Conservation (phyloP, 2,888 invertebrate genomes). For the Drosophila falleni region DNA sequence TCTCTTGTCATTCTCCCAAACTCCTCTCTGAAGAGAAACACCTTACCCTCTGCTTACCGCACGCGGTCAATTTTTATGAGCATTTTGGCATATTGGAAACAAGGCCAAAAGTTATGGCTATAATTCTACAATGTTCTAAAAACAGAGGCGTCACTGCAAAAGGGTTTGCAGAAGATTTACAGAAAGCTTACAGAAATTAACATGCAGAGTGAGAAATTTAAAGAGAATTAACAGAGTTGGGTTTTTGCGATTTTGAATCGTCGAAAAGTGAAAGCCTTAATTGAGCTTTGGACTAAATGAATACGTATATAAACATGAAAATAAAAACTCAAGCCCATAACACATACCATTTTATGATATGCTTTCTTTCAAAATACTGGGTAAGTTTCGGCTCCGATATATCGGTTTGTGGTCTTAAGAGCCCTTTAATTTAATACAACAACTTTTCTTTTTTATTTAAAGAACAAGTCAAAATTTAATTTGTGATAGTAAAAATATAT, state of each 20-base stretch:
- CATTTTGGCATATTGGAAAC: conserved; percentile 76
- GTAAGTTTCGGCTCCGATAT: too few relatives aligned
- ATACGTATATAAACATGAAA: too few relatives aligned
- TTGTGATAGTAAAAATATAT: too few relatives aligned
- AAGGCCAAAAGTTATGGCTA: conserved; percentile 75
- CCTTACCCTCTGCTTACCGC: conserved; percentile 40
- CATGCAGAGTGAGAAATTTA: not conserved
- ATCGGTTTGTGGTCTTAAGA: too few relatives aligned
- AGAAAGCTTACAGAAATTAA: too few relatives aligned
- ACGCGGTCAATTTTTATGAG: conserved; percentile 76
- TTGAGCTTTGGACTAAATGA: not conserved
- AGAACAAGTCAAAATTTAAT: too few relatives aligned
- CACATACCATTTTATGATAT: too few relatives aligned
- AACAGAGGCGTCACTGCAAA: conserved; percentile 42
- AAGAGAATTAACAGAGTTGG: conserved; percentile 24
- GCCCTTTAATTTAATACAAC: too few relatives aligned
- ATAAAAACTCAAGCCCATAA: too few relatives aligned
- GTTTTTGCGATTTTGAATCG: conserved; percentile 1
- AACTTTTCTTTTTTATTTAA: too few relatives aligned
- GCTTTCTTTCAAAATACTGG: too few relatives aligned
- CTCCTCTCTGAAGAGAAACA: not conserved
- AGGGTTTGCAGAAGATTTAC: too few relatives aligned
- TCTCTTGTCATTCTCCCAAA: not conserved
- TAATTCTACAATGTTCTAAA: conserved; percentile 63
- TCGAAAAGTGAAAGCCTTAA: not conserved